phyloP scores from a whole-genome alignment of 2,797 vertebrate species.

The Poecilia wingei region DNA sequence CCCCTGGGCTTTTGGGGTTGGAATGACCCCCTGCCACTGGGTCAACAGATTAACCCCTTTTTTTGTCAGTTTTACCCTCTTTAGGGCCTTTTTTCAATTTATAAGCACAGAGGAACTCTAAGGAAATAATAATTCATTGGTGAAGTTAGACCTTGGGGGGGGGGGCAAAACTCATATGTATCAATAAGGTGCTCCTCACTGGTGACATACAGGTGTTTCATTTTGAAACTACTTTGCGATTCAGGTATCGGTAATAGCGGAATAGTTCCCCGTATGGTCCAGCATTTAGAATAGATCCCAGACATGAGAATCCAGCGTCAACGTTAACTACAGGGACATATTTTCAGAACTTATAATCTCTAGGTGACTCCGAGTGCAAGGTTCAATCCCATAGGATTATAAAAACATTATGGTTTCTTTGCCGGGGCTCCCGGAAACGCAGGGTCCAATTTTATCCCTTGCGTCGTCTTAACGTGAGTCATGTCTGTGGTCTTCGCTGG shows the following conservation, averaged over 20 bases:
- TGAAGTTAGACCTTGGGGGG: not conserved
- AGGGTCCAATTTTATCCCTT: conserved; percentile 53
- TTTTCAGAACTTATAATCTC: conserved; percentile 20
- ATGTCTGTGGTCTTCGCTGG: conserved; percentile 53
- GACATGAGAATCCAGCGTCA: conserved; percentile 12
- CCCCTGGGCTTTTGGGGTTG: not conserved
- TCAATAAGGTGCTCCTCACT: too few species aligned
- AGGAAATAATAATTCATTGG: not conserved
- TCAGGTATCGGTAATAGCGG: not conserved
- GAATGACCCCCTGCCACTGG: not conserved
- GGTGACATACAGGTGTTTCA: not conserved
- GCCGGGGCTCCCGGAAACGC: conserved; percentile 18
- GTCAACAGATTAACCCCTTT: conserved; percentile 13
- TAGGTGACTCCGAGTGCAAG: conserved; percentile 11
- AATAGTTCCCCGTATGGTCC: not conserved
- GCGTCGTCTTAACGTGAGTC: conserved; percentile 47
- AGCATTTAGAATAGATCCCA: not conserved
- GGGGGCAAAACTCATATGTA: not conserved
- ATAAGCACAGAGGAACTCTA: not conserved
- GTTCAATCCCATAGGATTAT: conserved; percentile 43
- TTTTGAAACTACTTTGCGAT: not conserved
- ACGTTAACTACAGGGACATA: not conserved
- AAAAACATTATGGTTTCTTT: conserved; percentile 52
- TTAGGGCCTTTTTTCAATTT: conserved; percentile 5
- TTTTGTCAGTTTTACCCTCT: not conserved